Percentiles rank a stretch among this genome's conserved stretches.
These are phyloP conservation scores for Arge pagana DNA, from an alignment of 2,888 invertebrate species.

Conservation along the genomic window DNA sequence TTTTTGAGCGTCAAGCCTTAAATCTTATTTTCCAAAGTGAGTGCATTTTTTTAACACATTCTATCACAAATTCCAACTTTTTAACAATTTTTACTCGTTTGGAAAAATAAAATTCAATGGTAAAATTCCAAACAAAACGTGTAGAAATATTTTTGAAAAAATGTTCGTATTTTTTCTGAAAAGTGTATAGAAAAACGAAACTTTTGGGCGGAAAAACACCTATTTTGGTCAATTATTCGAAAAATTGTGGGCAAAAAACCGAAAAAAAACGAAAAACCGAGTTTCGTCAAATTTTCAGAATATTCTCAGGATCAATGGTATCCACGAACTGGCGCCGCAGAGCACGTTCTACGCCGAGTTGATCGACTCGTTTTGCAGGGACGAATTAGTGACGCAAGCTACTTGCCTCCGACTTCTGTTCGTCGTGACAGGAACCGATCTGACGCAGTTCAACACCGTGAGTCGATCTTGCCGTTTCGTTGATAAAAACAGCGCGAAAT, in stretches of 20 bases:
- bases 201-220: too few species aligned
- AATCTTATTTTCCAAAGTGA: too few species aligned
- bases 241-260: too few species aligned
- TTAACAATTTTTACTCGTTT: not conserved
- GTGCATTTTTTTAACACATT: not conserved
- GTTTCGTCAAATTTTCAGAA: too few species aligned
- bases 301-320: slow-evolving; percentile 20
- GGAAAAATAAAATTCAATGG: not conserved
- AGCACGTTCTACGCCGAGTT: slow-evolving; percentile 64
- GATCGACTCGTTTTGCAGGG: slow-evolving; percentile 66
- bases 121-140: not conserved
- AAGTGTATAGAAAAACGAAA: too few species aligned
- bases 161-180: too few species aligned
- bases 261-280: too few species aligned
- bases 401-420: slow-evolving; percentile 76
- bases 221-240: too few species aligned
- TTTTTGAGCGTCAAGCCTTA: too few species aligned
- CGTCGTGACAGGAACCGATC: slow-evolving; percentile 72
- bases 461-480: too few species aligned
- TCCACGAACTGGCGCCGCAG: slow-evolving; percentile 70
- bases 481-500: too few species aligned
- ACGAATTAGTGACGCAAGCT: slow-evolving; percentile 62
- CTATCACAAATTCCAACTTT: not conserved
- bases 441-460: slow-evolving; percentile 67
- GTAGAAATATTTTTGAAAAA: too few species aligned